Evolutionary conservation across 2,113 vertebrate species (phyloP).

Genomic region (Pseudorasbora parva): DNA sequence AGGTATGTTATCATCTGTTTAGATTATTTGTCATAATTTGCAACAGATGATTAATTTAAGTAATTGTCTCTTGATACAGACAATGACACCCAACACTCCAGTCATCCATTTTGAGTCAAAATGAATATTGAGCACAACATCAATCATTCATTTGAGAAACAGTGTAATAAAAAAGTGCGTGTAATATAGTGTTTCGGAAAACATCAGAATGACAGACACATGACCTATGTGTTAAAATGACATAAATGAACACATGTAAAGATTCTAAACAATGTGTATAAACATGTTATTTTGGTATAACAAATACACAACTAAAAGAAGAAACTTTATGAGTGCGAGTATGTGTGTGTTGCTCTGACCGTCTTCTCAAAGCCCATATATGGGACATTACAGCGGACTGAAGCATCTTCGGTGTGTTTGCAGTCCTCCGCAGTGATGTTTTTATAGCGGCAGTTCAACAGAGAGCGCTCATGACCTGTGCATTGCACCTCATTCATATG

Average conservation of each 20-base stretch:
- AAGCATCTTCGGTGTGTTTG: conserved; percentile 86
- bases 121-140: neutral
- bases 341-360: conserved; percentile 77
- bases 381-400: conserved; percentile 87
- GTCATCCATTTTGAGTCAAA: conserved; percentile 6
- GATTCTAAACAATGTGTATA: neutral
- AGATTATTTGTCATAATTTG: neutral
- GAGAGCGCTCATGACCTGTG: conserved; percentile 82
- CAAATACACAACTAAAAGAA: neutral
- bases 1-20: conserved; percentile 23
- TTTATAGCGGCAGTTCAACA: conserved; percentile 87
- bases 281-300: neutral
- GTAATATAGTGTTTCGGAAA: neutral
- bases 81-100: conserved; percentile 10
- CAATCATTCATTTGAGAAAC: too few relatives aligned
- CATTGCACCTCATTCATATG: conserved; percentile 94
- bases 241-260: neutral
- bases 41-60: neutral
- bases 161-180: neutral
- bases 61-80: neutral
- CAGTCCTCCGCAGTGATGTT: conserved; percentile 93
- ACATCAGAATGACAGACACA: neutral
- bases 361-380: conserved; percentile 87
- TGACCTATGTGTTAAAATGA: neutral
- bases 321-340: neutral